Conservation (phyloP, 2,113 vertebrate genomes). For the Pelodiscus sinensis region DNA sequence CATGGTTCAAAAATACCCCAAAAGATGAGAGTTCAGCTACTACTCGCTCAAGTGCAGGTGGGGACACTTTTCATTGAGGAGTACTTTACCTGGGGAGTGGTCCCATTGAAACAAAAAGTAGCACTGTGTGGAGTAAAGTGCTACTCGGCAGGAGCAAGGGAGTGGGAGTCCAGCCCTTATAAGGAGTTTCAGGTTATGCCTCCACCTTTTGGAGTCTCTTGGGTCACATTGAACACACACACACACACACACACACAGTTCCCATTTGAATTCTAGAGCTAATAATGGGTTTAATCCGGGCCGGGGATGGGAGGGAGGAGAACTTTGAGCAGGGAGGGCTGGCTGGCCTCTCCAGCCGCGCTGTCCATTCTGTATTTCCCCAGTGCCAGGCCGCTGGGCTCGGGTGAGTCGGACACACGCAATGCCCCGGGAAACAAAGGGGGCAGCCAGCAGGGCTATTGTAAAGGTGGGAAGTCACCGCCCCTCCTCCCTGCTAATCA, state of each 20-base stretch:
- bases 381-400: background rate
- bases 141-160: background rate
- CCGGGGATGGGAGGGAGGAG: background rate
- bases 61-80: background rate
- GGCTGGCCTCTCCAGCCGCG: background rate
- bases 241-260: background rate
- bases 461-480: background rate
- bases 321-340: background rate
- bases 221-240: background rate
- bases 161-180: background rate
- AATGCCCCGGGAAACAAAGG: background rate
- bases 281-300: background rate
- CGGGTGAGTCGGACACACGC: background rate
- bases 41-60: background rate
- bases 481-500: background rate
- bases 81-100: background rate
- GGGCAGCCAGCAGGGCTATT: background rate
- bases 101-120: no score
- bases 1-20: background rate
- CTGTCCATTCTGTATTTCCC: background rate
- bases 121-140: background rate
- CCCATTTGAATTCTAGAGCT: background rate
- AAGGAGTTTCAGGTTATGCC: background rate
- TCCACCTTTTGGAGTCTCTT: background rate
- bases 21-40: slow-evolving; percentile 22